A percentile compares a stretch with the other conserved stretches of the same genome.
These are phyloP conservation scores for Xiphorhynchus erythropygius DNA, from an alignment of 2,797 vertebrate species.

Conservation along the genomic window DNA sequence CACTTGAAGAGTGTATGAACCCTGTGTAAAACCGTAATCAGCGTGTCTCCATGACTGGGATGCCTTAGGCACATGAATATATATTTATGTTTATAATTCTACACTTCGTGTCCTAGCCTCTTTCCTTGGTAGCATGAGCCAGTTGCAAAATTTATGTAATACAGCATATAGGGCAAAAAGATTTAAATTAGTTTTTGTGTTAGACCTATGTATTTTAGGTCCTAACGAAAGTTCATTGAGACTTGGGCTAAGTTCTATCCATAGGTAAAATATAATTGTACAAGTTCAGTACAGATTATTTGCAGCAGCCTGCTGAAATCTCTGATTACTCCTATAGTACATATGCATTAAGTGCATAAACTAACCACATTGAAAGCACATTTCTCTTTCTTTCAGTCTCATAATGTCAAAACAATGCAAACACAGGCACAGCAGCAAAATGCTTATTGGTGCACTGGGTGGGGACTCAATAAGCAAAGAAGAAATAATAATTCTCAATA, in stretches of 20 bases:
- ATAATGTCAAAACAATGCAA: not conserved
- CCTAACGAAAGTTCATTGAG: not conserved
- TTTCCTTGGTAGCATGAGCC: not conserved
- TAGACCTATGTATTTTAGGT: not conserved
- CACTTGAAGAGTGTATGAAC: not conserved
- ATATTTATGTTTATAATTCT: not conserved
- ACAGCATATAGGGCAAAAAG: not conserved
- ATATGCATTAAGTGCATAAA: not conserved
- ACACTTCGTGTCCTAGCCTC: not conserved
- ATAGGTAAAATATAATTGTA: not conserved
- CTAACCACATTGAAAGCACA: not conserved
- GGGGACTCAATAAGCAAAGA: not conserved
- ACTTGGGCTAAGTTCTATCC: not conserved
- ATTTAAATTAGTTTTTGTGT: not conserved
- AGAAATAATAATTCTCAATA: not conserved
- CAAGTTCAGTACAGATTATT: not conserved
- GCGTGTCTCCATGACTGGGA: not conserved
- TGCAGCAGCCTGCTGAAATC: not conserved
- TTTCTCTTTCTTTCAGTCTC: not conserved
- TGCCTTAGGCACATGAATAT: not conserved
- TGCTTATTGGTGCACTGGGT: not conserved
- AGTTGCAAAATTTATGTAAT: not conserved
- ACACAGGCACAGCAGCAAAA: not conserved
- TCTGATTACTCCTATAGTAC: not conserved
- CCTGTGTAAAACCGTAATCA: not conserved